These are phyloP conservation scores for Spongilla lacustris DNA, from an alignment of 37 sponge, comb jelly and placozoan genomes.

Conservation along the genomic window DNA sequence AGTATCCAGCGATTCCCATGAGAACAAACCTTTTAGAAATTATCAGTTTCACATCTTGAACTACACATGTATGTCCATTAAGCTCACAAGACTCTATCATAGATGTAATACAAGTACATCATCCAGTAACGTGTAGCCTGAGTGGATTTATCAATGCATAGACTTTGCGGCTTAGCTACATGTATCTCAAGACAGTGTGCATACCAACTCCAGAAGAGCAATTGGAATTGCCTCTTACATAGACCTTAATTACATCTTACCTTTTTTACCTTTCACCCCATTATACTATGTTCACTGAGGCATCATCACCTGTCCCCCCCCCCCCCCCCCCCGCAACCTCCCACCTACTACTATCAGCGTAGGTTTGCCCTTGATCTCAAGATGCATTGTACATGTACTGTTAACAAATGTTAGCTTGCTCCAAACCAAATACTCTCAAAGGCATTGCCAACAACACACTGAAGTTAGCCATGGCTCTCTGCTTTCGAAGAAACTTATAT, in stretches of 20 bases:
- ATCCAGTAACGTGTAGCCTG: slow-evolving; percentile 10
- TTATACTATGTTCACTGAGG: slow-evolving; percentile 59
- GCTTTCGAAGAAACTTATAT: slow-evolving; percentile 18
- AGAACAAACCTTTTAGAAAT: slow-evolving; percentile 29
- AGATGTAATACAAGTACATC: slow-evolving; percentile 57
- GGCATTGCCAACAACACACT: slow-evolving; percentile 7
- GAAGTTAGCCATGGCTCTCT: slow-evolving; percentile 56
- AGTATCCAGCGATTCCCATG: no score
- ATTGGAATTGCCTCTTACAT: slow-evolving; percentile 25
- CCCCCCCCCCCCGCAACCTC: no score
- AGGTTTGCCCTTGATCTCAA: slow-evolving; percentile 22
- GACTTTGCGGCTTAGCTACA: slow-evolving; percentile 47
- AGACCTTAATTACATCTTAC: no score
- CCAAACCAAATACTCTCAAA: slow-evolving; percentile 27
- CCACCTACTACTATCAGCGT: no score
- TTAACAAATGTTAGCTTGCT: slow-evolving; percentile 33
- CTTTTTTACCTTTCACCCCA: slow-evolving; percentile 57
- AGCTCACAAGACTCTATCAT: slow-evolving; percentile 43
- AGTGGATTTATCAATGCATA: slow-evolving; percentile 49
- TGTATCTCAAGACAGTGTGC: slow-evolving; percentile 66
- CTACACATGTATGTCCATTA: slow-evolving; percentile 14
- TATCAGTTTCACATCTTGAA: slow-evolving; percentile 40
- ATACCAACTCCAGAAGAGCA: slow-evolving; percentile 66
- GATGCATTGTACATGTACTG: background rate
- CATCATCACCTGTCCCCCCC: no score